phyloP scores from a whole-genome alignment of 2,888 invertebrate genomes.

The Xestia rhomboidea region DNA sequence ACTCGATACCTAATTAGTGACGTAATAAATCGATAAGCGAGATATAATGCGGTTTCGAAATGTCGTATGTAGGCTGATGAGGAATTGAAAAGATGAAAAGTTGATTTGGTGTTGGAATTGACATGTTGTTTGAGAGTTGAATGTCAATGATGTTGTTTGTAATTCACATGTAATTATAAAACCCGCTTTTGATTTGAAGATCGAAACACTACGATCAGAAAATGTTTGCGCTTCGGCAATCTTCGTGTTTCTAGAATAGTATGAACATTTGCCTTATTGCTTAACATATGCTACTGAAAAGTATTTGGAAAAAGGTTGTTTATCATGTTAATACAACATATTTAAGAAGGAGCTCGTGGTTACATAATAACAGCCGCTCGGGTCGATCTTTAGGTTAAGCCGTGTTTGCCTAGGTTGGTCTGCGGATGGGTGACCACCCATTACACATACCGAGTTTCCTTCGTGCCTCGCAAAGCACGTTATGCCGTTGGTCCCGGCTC shows the following conservation, averaged over 20 bases:
- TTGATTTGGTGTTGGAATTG: conserved; percentile 30
- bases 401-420: no score
- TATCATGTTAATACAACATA: neutral
- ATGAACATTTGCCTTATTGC: neutral
- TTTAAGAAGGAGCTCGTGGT: no score
- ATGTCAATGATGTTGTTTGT: conserved; percentile 35
- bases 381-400: no score
- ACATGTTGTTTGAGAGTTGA: conserved; percentile 21
- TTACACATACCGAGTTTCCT: no score
- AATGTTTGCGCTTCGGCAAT: neutral
- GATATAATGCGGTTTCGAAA: conserved; percentile 47
- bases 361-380: no score
- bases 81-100: conserved; percentile 50
- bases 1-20: conserved; percentile 54
- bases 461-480: no score
- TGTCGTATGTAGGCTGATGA: conserved; percentile 33
- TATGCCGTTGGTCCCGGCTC: no score
- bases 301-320: neutral
- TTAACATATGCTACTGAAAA: neutral
- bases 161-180: conserved; percentile 10
- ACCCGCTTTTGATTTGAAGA: neutral
- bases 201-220: neutral
- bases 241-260: neutral
- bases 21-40: conserved; percentile 49
- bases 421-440: no score